Evolutionary conservation across 2,113 vertebrate genomes (phyloP).

Genomic region (Neopipo cinnamomea): DNA sequence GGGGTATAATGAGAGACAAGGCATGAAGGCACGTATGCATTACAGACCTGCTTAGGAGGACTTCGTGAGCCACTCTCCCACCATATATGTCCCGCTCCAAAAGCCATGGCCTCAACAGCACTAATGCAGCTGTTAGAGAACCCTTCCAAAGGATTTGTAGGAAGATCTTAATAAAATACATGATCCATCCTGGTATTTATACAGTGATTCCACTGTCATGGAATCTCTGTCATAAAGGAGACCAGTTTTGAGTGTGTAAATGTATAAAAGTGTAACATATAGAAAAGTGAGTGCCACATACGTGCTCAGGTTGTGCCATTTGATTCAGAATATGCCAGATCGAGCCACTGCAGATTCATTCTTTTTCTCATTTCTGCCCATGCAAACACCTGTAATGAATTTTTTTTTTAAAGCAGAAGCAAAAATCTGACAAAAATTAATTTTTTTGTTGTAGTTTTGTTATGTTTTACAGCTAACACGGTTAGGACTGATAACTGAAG

Average conservation of each 20-base stretch:
- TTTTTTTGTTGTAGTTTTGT: background rate
- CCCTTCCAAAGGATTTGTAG: background rate
- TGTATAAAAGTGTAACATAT: background rate
- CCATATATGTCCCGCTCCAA: background rate
- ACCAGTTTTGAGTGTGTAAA: background rate
- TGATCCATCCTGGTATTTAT: background rate
- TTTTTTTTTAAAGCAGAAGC: background rate
- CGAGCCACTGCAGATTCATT: background rate
- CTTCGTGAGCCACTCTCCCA: background rate
- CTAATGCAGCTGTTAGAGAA: background rate
- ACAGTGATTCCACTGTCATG: background rate
- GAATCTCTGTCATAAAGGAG: background rate
- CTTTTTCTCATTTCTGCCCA: background rate
- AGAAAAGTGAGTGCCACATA: background rate
- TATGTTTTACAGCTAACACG: background rate
- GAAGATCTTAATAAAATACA: background rate
- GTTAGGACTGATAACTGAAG: background rate
- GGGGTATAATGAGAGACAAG: background rate
- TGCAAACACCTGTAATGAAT: background rate
- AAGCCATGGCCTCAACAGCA: background rate
- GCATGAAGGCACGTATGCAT: accelerated
- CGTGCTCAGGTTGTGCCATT: background rate
- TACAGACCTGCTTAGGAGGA: background rate
- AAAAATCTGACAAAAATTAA: background rate
- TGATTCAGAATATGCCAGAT: background rate